These are phyloP conservation scores for Actias luna DNA, from an alignment of 2,888 invertebrate species.

Conservation along the genomic window DNA sequence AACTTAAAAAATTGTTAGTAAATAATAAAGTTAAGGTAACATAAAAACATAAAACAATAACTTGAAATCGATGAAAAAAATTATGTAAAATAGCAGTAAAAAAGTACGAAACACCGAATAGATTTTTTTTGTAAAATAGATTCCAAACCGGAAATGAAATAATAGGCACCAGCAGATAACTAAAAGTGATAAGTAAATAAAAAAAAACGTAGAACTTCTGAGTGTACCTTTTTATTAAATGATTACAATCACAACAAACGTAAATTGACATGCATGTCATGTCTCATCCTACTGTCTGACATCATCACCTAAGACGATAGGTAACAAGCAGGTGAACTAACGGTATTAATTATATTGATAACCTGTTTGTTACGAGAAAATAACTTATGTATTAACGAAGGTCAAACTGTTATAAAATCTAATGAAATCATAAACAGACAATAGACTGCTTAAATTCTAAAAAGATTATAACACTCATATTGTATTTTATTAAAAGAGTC, in stretches of 20 bases:
- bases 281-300: conserved; percentile 24
- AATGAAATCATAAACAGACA: background rate
- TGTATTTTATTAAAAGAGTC: too few relatives aligned
- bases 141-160: too few relatives aligned
- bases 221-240: background rate
- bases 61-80: too few relatives aligned
- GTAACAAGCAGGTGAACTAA: conserved; percentile 7
- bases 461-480: too few relatives aligned
- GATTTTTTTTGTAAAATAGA: too few relatives aligned
- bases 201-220: background rate
- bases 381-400: background rate
- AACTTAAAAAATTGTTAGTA: too few relatives aligned
- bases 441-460: too few relatives aligned
- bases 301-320: conserved; percentile 17
- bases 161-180: too few relatives aligned
- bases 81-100: too few relatives aligned
- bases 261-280: conserved; percentile 26
- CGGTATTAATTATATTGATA: background rate
- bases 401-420: background rate
- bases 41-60: too few relatives aligned
- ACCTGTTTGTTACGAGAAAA: background rate
- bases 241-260: conserved; percentile 6
- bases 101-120: too few relatives aligned
- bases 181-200: background rate
- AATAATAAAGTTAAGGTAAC: too few relatives aligned